Evolutionary conservation across 2,113 vertebrate genomes (phyloP).

Genomic region (Stegostoma tigrinum): DNA sequence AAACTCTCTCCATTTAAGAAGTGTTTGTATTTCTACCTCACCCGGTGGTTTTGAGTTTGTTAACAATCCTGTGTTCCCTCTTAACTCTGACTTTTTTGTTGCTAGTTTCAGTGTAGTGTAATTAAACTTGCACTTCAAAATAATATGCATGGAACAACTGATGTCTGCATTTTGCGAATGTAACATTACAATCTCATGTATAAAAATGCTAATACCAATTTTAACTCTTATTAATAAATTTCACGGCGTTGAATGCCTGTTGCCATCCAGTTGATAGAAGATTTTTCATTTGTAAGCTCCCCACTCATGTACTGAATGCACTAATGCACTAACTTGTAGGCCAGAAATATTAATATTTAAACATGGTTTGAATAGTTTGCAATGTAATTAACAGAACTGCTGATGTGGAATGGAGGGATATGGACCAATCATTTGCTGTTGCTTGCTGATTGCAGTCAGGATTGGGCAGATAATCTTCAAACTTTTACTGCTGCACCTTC

Average conservation of each 20-base stretch:
- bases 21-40: no score
- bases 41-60: no score
- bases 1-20: no score
- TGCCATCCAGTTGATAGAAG: background rate
- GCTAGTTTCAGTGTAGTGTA: background rate
- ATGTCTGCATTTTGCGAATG: background rate
- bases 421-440: background rate
- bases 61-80: background rate
- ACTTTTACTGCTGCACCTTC: background rate
- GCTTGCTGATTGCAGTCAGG: background rate
- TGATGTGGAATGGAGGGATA: no score
- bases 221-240: background rate
- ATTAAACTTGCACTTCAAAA: background rate
- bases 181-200: background rate
- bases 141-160: background rate
- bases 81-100: background rate
- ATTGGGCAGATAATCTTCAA: background rate
- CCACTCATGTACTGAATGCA: background rate
- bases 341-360: background rate
- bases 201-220: background rate
- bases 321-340: background rate
- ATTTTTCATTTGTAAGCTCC: background rate
- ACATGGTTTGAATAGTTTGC: background rate
- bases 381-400: background rate
- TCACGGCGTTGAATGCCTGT: background rate